phyloP scores from a whole-genome alignment of 2,888 invertebrate species.

The Zygothrica quintamaculata region DNA sequence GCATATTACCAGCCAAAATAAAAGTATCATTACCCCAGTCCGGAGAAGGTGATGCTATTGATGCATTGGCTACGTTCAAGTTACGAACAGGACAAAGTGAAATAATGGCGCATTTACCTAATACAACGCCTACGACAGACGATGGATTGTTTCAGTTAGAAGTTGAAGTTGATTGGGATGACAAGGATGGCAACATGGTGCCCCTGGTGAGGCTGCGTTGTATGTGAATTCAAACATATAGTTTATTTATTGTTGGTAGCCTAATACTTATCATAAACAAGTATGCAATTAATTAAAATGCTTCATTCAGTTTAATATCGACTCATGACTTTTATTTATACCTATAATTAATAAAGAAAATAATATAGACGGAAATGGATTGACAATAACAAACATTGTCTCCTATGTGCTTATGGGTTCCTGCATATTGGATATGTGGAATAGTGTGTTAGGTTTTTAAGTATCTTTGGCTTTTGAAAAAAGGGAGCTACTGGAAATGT shows the following conservation, averaged over 20 bases:
- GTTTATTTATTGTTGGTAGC: conserved; percentile 78
- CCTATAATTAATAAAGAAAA: too few species aligned
- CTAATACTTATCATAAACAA: conserved; percentile 66
- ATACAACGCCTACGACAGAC: conserved; percentile 72
- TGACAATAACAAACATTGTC: too few species aligned
- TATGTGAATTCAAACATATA: conserved; percentile 62
- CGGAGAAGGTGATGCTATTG: conserved; percentile 58
- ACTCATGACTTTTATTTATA: too few species aligned
- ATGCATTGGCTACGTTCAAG: conserved; percentile 69
- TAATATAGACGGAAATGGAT: too few species aligned
- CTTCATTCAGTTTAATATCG: conserved; percentile 45
- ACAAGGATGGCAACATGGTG: conserved; percentile 66
- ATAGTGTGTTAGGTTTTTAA: too few species aligned
- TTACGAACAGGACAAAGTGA: conserved; percentile 74
- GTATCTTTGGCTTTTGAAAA: too few species aligned
- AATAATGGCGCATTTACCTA: conserved; percentile 71
- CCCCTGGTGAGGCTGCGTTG: conserved; percentile 75
- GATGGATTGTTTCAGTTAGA: conserved; percentile 82
- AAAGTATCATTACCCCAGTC: conserved; percentile 76
- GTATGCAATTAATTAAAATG: conserved; percentile 55
- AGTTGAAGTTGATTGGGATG: conserved; percentile 75
- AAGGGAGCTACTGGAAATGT: too few species aligned
- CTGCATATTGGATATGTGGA: too few species aligned
- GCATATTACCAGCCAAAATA: conserved; percentile 79
- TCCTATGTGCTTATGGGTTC: too few species aligned